A percentile compares a stretch with the other conserved stretches of the same genome.
Conservation (phyloP, 2,888 invertebrate species). For the Aromia moschata region DNA sequence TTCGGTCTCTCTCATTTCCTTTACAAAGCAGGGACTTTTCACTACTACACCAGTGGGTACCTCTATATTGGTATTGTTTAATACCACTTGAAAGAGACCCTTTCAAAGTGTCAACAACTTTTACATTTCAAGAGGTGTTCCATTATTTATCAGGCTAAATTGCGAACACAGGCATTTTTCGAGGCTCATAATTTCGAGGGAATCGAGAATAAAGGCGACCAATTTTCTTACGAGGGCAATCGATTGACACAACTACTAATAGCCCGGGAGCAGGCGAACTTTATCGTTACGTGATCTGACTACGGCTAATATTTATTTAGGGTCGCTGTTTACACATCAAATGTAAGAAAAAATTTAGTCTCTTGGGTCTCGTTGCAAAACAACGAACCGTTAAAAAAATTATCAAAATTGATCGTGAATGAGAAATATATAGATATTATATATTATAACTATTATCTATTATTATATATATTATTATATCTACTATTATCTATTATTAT, state of each 20-base stretch:
- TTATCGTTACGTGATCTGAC: no score
- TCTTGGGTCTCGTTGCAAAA: no score
- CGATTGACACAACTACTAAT: constrained; percentile 17
- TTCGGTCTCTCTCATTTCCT: constrained; percentile 23
- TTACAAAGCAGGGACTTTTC: constrained; percentile 22
- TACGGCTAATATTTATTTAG: no score
- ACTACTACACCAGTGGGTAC: not conserved
- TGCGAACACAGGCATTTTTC: constrained; percentile 25
- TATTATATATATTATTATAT: no score
- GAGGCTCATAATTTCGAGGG: constrained; percentile 15
- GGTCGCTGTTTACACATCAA: no score
- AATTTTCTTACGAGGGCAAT: not conserved
- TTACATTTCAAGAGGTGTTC: constrained; percentile 19
- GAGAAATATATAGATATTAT: no score
- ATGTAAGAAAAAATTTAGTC: no score
- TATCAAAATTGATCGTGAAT: no score
- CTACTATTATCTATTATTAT: no score
- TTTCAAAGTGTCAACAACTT: constrained; percentile 32
- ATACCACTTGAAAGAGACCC: constrained; percentile 12
- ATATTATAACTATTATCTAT: no score
- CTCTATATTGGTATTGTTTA: constrained; percentile 29
- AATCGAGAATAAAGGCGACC: not conserved
- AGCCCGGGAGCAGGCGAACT: no score
- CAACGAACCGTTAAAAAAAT: no score
- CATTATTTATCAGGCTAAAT: constrained; percentile 29